Percentiles rank a stretch among this genome's conserved stretches.
Conservation (phyloP, 1,140 invertebrate species). For the Mercenaria mercenaria region DNA sequence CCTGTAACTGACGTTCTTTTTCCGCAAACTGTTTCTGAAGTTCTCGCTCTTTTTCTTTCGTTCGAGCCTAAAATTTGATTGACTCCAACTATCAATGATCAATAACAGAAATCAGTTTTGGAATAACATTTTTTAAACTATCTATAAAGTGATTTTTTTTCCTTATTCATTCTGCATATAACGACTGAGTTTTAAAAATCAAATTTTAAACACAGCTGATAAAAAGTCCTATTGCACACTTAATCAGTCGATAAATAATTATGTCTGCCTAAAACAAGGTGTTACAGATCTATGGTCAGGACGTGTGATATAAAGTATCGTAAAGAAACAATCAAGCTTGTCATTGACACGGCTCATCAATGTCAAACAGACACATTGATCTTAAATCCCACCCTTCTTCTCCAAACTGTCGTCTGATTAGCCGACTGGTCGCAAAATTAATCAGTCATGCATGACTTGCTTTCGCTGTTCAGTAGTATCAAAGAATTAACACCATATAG, state of each 20-base stretch:
- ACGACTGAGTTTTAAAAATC: not conserved
- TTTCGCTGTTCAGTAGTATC: slow-evolving; percentile 37
- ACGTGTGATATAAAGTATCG: slow-evolving; percentile 50
- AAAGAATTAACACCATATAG: slow-evolving; percentile 64
- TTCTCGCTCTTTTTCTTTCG: slow-evolving; percentile 86
- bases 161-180: not conserved
- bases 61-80: slow-evolving; percentile 79
- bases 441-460: slow-evolving; percentile 71
- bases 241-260: slow-evolving; percentile 12
- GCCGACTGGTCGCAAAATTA: slow-evolving; percentile 59
- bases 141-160: too few species aligned
- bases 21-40: slow-evolving; percentile 85
- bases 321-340: slow-evolving; percentile 66
- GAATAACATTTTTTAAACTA: not conserved
- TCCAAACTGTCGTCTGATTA: slow-evolving; percentile 62
- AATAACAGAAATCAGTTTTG: slow-evolving; percentile 14
- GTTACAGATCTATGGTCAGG: slow-evolving; percentile 37
- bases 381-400: slow-evolving; percentile 66
- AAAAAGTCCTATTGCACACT: not conserved
- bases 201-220: not conserved
- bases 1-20: slow-evolving; percentile 85
- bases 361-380: slow-evolving; percentile 67
- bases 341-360: slow-evolving; percentile 60
- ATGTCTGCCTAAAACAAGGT: slow-evolving; percentile 38
- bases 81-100: slow-evolving; percentile 16